These are phyloP conservation scores for Eurois occulta DNA, from an alignment of 2,888 invertebrate genomes.

Conservation along the genomic window DNA sequence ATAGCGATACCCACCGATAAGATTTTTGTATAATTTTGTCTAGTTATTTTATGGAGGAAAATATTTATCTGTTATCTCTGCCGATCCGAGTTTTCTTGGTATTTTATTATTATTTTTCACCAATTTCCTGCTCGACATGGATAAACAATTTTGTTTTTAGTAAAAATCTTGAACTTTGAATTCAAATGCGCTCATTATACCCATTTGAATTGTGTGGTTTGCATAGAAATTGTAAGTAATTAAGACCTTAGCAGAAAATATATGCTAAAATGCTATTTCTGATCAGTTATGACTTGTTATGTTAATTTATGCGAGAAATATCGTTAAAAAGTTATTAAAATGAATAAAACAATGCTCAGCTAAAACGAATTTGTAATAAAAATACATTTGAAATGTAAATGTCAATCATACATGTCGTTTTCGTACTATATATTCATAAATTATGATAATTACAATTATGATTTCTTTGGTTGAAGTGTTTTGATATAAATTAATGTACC, in stretches of 20 bases:
- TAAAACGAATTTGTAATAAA: constrained; percentile 29
- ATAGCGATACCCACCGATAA: neutral
- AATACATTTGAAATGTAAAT: constrained; percentile 36
- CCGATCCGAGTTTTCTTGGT: neutral
- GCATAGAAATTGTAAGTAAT: constrained; percentile 43
- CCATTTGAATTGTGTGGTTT: constrained; percentile 8
- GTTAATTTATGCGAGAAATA: constrained; percentile 29
- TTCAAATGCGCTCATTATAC: constrained; percentile 42
- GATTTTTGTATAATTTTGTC: neutral
- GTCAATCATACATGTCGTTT: constrained; percentile 39
- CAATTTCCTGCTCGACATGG: neutral
- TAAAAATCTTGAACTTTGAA: constrained; percentile 6
- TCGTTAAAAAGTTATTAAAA: constrained; percentile 21
- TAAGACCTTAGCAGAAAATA: constrained; percentile 25
- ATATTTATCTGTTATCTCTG: neutral
- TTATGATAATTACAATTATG: constrained; percentile 44
- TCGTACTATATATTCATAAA: constrained; percentile 31
- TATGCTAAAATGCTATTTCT: constrained; percentile 35
- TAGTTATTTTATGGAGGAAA: neutral
- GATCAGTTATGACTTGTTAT: constrained; percentile 34
- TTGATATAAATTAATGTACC: constrained; percentile 4
- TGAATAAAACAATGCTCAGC: constrained; percentile 27
- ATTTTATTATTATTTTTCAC: neutral
- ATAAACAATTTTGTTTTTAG: constrained; percentile 11
- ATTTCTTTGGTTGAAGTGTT: constrained; percentile 20